These are phyloP conservation scores for Anser cygnoides DNA, from an alignment of 2,113 vertebrate species.

Conservation along the genomic window DNA sequence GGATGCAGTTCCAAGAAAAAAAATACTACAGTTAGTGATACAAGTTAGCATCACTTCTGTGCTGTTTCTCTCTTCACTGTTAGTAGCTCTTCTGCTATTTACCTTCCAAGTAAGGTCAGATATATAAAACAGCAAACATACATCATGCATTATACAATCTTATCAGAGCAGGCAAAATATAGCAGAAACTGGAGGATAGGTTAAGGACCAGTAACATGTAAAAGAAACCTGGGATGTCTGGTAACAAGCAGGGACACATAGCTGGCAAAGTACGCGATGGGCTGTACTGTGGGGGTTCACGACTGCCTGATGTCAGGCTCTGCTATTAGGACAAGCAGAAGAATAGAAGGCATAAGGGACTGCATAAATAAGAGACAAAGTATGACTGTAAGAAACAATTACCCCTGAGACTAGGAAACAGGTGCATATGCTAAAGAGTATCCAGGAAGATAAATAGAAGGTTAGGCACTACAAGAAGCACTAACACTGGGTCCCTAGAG, in stretches of 20 bases:
- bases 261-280: background rate
- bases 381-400: background rate
- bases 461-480: background rate
- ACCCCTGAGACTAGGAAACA: background rate
- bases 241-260: background rate
- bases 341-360: background rate
- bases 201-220: background rate
- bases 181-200: background rate
- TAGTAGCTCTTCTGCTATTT: background rate
- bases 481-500: background rate
- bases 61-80: background rate
- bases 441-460: background rate
- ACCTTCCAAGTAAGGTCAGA: background rate
- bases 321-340: background rate
- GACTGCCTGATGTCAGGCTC: background rate
- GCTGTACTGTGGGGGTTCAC: rapidly evolving
- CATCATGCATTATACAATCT: background rate
- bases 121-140: background rate
- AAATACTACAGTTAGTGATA: background rate
- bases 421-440: background rate
- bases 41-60: background rate
- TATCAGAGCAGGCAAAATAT: background rate
- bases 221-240: background rate
- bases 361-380: background rate
- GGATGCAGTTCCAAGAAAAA: background rate